These are phyloP conservation scores for Margarornis squamiger DNA, from an alignment of 2,797 vertebrate species.

Conservation along the genomic window DNA sequence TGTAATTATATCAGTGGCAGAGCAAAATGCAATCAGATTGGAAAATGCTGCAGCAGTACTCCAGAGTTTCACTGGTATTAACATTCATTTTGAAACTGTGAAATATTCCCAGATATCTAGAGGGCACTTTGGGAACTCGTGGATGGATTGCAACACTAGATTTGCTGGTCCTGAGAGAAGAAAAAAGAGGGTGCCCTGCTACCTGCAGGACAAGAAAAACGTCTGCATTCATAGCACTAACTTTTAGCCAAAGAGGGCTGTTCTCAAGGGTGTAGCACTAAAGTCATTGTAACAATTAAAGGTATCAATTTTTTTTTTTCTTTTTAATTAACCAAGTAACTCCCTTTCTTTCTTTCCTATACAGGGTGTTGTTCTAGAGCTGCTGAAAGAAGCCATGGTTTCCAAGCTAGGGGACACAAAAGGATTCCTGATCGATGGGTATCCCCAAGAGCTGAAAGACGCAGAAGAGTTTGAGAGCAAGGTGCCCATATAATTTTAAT, in stretches of 20 bases:
- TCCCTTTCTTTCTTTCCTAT: not conserved
- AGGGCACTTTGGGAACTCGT: not conserved
- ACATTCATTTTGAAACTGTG: not conserved
- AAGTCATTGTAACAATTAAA: not conserved
- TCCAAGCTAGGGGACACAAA: constrained; percentile 70
- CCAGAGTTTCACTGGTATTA: not conserved
- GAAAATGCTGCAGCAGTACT: not conserved
- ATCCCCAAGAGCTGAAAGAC: constrained; percentile 87
- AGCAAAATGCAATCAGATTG: not conserved
- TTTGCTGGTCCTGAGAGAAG: not conserved
- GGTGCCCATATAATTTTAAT: constrained; percentile 71
- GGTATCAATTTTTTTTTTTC: not conserved
- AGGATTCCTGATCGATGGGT: constrained; percentile 87
- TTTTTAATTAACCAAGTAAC: not conserved
- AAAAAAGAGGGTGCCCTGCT: not conserved
- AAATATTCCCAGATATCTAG: not conserved
- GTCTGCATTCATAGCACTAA: not conserved
- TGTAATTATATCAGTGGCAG: not conserved
- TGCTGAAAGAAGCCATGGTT: constrained; percentile 86
- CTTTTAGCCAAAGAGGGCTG: not conserved
- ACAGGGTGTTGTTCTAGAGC: constrained; percentile 84
- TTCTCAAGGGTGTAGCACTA: not conserved
- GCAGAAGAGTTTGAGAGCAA: constrained; percentile 86
- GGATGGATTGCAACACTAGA: not conserved
- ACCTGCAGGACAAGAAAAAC: not conserved